Evolutionary conservation across 1,140 invertebrate genomes (phyloP).

Genomic region (Drosophila nannoptera): DNA sequence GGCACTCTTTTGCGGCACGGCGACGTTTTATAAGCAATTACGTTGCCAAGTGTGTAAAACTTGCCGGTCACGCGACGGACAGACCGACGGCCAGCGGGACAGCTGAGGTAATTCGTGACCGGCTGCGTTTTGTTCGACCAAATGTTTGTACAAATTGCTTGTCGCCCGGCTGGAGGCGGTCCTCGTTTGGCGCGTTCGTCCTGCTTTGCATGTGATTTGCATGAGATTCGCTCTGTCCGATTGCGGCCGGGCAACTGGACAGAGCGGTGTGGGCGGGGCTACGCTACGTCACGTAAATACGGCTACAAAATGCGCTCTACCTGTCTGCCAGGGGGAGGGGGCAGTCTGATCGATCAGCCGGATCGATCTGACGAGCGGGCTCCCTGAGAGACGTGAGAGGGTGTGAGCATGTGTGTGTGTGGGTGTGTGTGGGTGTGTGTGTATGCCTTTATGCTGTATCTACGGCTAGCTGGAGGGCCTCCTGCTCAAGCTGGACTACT

Average conservation of each 20-base stretch:
- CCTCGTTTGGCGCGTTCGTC: background rate
- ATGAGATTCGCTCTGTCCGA: conserved; percentile 64
- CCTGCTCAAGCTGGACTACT: too few relatives aligned
- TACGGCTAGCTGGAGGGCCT: too few relatives aligned
- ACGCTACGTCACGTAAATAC: conserved; percentile 19
- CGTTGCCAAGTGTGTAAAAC: conserved; percentile 63
- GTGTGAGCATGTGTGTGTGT: too few relatives aligned
- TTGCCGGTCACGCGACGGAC: conserved; percentile 58
- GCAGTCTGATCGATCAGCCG: conserved; percentile 20
- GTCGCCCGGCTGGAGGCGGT: conserved; percentile 40
- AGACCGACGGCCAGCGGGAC: background rate
- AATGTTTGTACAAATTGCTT: conserved; percentile 70
- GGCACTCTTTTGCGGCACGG: conserved; percentile 9
- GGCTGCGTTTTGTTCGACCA: conserved; percentile 55
- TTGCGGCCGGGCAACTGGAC: conserved; percentile 45
- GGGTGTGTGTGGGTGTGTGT: too few relatives aligned
- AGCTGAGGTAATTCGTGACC: conserved; percentile 21
- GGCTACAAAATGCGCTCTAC: conserved; percentile 17
- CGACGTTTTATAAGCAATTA: conserved; percentile 66
- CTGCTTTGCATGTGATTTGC: conserved; percentile 64
- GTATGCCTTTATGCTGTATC: too few relatives aligned
- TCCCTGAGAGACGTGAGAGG: too few relatives aligned
- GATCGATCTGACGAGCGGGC: conserved; percentile 5
- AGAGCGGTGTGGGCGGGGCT: conserved; percentile 14
- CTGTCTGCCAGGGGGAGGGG: background rate